Conservation (phyloP, 1,140 invertebrate genomes). For the Nylanderia fulva region DNA sequence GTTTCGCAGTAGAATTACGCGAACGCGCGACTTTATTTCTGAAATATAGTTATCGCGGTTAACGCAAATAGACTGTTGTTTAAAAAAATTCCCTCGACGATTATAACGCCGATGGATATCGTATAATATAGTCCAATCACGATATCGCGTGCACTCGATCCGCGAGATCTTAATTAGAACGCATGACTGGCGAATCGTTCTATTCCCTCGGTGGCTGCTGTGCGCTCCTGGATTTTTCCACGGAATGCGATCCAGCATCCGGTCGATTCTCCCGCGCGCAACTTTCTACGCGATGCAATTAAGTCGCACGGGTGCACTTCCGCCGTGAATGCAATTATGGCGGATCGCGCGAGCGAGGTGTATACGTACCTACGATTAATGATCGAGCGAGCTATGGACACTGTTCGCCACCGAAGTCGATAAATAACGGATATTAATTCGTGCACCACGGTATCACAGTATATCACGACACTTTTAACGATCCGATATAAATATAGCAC, state of each 20-base stretch:
- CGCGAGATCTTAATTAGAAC: slow-evolving; percentile 76
- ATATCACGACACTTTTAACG: slow-evolving; percentile 35
- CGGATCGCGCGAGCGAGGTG: slow-evolving; percentile 24
- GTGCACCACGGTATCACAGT: slow-evolving; percentile 38
- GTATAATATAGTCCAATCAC: slow-evolving; percentile 33
- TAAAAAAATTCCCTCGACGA: slow-evolving; percentile 34
- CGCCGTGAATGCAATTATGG: slow-evolving; percentile 65
- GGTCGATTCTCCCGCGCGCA: slow-evolving; percentile 56
- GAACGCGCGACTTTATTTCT: slow-evolving; percentile 4
- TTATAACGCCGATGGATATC: slow-evolving; percentile 58
- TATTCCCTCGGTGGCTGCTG: slow-evolving; percentile 60
- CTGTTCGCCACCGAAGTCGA: slow-evolving; percentile 45
- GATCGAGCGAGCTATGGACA: slow-evolving; percentile 58
- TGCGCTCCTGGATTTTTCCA: slow-evolving; percentile 65
- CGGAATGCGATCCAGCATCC: slow-evolving; percentile 65
- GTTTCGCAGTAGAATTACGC: background rate
- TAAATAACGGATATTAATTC: slow-evolving; percentile 64
- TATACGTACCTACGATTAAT: slow-evolving; percentile 66
- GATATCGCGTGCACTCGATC: slow-evolving; percentile 69
- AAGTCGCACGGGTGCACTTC: slow-evolving; percentile 60
- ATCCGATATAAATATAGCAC: slow-evolving; percentile 16
- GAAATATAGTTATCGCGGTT: slow-evolving; percentile 34
- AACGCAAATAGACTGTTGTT: background rate
- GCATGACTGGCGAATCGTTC: slow-evolving; percentile 73
- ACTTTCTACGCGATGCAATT: slow-evolving; percentile 64